A percentile compares a stretch with the other conserved stretches of the same genome.
Conservation (phyloP, 2,888 invertebrate genomes). For the Dasypolia templi region DNA sequence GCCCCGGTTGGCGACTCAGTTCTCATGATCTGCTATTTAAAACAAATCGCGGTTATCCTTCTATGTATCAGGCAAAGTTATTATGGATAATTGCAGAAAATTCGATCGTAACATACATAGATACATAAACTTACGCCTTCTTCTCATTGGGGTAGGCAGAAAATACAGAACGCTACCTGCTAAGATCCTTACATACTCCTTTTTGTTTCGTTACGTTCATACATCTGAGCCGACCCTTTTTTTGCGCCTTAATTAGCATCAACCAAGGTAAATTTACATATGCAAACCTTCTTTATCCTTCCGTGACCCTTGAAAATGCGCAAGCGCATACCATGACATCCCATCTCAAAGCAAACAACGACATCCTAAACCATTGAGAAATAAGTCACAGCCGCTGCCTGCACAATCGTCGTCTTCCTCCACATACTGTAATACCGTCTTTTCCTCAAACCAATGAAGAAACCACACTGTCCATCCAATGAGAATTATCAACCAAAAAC, state of each 20-base stretch:
- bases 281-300: constrained; percentile 35
- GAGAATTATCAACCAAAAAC: constrained; percentile 26
- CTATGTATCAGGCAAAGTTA: neutral
- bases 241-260: neutral
- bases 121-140: neutral
- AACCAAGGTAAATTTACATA: constrained; percentile 11
- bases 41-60: neutral
- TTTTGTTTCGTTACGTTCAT: neutral
- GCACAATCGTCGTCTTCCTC: constrained; percentile 63
- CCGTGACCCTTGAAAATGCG: constrained; percentile 38
- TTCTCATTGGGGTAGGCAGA: too few relatives aligned
- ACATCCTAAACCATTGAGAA: constrained; percentile 57
- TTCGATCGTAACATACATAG: neutral
- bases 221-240: neutral
- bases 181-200: neutral
- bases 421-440: constrained; percentile 52
- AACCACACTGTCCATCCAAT: constrained; percentile 34
- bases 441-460: constrained; percentile 56
- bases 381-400: constrained; percentile 52
- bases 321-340: constrained; percentile 37
- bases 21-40: neutral
- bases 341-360: constrained; percentile 20
- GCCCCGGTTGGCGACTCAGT: neutral
- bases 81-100: neutral
- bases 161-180: neutral